phyloP scores from a whole-genome alignment of 64 coral and sea anemone genomes.

The Actinia equina region DNA sequence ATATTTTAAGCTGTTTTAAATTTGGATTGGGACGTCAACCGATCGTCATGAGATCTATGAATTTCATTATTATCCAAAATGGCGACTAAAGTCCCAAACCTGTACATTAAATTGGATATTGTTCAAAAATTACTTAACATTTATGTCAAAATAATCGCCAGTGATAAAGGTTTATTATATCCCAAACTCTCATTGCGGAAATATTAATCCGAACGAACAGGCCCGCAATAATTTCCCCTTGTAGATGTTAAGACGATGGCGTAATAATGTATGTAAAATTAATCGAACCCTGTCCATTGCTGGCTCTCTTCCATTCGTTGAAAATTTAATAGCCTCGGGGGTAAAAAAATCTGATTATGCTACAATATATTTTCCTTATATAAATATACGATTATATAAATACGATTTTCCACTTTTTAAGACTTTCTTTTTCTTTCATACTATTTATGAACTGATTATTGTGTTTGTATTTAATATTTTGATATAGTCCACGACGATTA shows the following conservation, averaged over 20 bases:
- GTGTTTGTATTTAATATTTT: background rate
- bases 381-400: too few species aligned
- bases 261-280: constrained; percentile 1
- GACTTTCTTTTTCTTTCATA: background rate
- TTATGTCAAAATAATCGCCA: background rate
- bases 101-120: background rate
- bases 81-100: background rate
- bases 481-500: too few species aligned
- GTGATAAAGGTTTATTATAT: background rate
- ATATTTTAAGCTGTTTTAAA: background rate
- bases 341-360: background rate
- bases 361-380: background rate
- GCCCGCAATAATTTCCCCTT: background rate
- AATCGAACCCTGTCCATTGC: background rate
- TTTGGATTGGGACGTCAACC: background rate
- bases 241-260: constrained; percentile 4
- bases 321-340: background rate
- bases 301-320: background rate
- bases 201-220: background rate
- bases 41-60: background rate
- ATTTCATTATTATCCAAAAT: background rate
- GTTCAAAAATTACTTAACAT: background rate
- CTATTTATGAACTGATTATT: background rate
- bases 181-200: background rate
- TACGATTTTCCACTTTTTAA: background rate